phyloP scores from a whole-genome alignment of 2,113 vertebrate genomes.

The Setophaga kirtlandii region DNA sequence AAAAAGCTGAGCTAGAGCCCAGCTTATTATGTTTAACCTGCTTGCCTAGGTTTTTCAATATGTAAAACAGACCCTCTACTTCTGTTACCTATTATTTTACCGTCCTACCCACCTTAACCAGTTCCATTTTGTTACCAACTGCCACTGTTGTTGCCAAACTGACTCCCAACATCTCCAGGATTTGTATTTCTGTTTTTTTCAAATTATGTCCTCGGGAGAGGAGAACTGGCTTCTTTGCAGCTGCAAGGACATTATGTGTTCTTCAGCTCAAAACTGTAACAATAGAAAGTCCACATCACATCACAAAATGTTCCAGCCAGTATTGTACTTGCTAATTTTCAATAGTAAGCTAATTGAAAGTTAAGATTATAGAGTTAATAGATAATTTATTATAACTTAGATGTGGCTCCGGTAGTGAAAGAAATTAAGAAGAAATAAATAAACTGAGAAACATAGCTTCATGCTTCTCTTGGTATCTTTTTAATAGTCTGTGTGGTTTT shows the following conservation, averaged over 20 bases:
- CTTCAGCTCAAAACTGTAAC: not conserved
- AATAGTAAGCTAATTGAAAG: not conserved
- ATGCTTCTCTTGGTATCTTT: not conserved
- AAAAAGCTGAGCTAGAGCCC: not conserved
- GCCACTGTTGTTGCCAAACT: not conserved
- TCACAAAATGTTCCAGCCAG: not conserved
- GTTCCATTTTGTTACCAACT: not conserved
- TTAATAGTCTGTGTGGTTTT: not conserved
- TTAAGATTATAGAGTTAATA: not conserved
- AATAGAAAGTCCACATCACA: not conserved
- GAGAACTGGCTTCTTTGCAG: not conserved
- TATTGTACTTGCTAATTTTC: not conserved
- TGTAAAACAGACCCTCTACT: not conserved
- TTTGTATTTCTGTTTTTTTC: not conserved
- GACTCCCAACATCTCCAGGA: not conserved
- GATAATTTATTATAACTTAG: not conserved
- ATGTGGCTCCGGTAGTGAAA: not conserved
- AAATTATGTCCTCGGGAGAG: not conserved
- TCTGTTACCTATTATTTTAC: not conserved
- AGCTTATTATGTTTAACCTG: not conserved
- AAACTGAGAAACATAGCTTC: not conserved
- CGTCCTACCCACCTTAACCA: not conserved
- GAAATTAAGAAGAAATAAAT: not conserved
- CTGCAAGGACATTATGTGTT: fast-evolving
- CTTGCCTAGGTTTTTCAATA: not conserved